A percentile compares a stretch with the other conserved stretches of the same genome.
Evolutionary conservation across 1,140 invertebrate species (phyloP).

Genomic region (Telenomus remus): DNA sequence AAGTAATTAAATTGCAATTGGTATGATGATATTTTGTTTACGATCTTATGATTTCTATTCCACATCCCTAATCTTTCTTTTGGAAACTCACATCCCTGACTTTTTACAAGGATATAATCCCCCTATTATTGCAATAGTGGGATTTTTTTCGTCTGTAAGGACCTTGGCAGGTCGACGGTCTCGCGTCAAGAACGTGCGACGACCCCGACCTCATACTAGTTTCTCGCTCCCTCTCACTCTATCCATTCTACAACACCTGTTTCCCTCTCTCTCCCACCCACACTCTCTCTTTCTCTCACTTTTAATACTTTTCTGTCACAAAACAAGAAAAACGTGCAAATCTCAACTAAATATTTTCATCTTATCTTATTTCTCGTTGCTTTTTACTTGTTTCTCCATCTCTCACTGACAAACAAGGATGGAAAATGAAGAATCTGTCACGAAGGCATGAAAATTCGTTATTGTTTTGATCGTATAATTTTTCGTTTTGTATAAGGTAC

Average conservation of each 20-base stretch:
- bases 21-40: no score
- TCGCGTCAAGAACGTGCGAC: slow-evolving; percentile 72
- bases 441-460: no score
- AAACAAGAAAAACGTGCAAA: no score
- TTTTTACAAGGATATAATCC: slow-evolving; percentile 27
- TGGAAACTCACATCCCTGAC: slow-evolving; percentile 7
- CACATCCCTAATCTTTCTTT: background rate
- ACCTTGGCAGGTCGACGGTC: slow-evolving; percentile 73
- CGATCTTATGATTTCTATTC: background rate
- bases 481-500: background rate
- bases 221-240: slow-evolving; percentile 26
- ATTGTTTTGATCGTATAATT: no score
- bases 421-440: no score
- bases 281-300: slow-evolving; percentile 1
- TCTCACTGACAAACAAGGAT: background rate
- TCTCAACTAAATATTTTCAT: background rate
- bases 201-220: slow-evolving; percentile 68
- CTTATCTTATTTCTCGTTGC: slow-evolving; percentile 1
- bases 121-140: slow-evolving; percentile 29
- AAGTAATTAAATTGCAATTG: no score
- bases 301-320: background rate
- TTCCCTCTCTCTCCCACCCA: slow-evolving; percentile 18
- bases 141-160: slow-evolving; percentile 46
- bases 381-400: background rate
- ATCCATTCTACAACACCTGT: slow-evolving; percentile 11